Base-by-base conservation (phyloP, 2,888 invertebrate species). In the Mamestra brassicae region DNA sequence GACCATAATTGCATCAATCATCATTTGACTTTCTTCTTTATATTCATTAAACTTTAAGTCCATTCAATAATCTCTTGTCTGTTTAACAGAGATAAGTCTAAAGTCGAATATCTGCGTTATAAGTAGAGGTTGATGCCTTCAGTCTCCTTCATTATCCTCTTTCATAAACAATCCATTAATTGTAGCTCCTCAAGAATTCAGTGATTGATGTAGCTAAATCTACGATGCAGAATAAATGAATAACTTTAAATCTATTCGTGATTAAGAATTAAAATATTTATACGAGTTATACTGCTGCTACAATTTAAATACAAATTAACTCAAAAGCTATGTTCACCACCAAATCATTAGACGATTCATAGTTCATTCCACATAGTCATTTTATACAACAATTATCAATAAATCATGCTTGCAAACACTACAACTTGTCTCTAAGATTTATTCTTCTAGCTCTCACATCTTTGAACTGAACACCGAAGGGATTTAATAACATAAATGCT, bases 401-500 rank as follows among this genome's bases (percentile, higher is more conserved):
- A 88, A 87, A 88, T 85, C 80, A 82, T 76, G 55, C 69, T 52
- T 61, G 71, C 77, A 71, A 85, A 84, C 85, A 80, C 76, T 80
- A 80, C 84, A 85, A 85, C 88, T 87, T 88, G 87, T 85, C 85
- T 61, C 26, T n/a, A 63, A 81, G 84, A 87, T 87, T 85, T 87
- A 87, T 88, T 73, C 73, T 78, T 73, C 76, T 81, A 81, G 74
- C 75, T 58, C 72, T 81, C 55, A 58, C 83, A 84, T 87, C 88
- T 87, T 88, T 87, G 85, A 85, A 87, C 79, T 76, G 78, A 81
- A 85, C 84, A 82, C 84, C 85, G 81, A 88, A 84, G 75, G 74
- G 87, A 88, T 87, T 87, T 87, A 87, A 88, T 87, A 88, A 88
- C 88, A 87, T 87, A 87, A 89, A 90, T 80, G 86, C 83, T 88